Evolutionary conservation across 1,140 invertebrate genomes (phyloP).

Genomic region (Drosophila takahashii): DNA sequence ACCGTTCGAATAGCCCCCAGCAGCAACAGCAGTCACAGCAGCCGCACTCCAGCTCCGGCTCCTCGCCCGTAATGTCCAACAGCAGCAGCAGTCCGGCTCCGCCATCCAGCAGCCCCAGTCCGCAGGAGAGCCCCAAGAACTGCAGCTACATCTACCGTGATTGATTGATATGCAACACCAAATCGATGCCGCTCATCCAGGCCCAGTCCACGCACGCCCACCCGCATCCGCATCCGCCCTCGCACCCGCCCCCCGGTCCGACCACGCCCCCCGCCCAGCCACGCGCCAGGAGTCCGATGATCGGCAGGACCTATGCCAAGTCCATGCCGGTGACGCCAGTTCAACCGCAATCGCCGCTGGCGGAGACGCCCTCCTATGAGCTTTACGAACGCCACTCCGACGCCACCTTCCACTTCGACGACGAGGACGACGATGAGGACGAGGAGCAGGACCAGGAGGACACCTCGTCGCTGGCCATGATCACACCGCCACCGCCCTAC

Average conservation of each 20-base stretch:
- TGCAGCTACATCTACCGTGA: slow-evolving; percentile 85
- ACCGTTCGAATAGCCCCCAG: slow-evolving; percentile 85
- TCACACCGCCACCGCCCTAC: slow-evolving; percentile 81
- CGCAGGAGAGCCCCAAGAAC: slow-evolving; percentile 85
- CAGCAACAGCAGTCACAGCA: slow-evolving; percentile 59
- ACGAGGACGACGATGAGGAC: slow-evolving; percentile 37
- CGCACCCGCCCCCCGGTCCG: slow-evolving; percentile 5
- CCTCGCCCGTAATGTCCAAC: slow-evolving; percentile 84
- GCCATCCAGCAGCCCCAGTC: slow-evolving; percentile 84
- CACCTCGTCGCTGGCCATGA: slow-evolving; percentile 79
- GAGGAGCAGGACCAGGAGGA: slow-evolving; percentile 57
- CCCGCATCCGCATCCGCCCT: background rate
- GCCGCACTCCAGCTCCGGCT: slow-evolving; percentile 83
- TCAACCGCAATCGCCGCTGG: slow-evolving; percentile 73
- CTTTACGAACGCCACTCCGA: slow-evolving; percentile 62
- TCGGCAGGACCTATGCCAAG: slow-evolving; percentile 60
- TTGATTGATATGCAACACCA: slow-evolving; percentile 85
- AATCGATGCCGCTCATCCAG: slow-evolving; percentile 85
- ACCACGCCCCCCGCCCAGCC: slow-evolving; percentile 20
- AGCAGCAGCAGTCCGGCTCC: slow-evolving; percentile 85
- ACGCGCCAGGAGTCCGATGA: slow-evolving; percentile 26
- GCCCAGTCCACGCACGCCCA: slow-evolving; percentile 47
- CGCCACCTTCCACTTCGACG: slow-evolving; percentile 42
- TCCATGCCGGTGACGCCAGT: slow-evolving; percentile 82
- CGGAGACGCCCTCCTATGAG: slow-evolving; percentile 66